A percentile compares a stretch with the other conserved stretches of the same genome.
Conservation (phyloP, 2,888 invertebrate genomes). For the Lacanobia wlatinum region DNA sequence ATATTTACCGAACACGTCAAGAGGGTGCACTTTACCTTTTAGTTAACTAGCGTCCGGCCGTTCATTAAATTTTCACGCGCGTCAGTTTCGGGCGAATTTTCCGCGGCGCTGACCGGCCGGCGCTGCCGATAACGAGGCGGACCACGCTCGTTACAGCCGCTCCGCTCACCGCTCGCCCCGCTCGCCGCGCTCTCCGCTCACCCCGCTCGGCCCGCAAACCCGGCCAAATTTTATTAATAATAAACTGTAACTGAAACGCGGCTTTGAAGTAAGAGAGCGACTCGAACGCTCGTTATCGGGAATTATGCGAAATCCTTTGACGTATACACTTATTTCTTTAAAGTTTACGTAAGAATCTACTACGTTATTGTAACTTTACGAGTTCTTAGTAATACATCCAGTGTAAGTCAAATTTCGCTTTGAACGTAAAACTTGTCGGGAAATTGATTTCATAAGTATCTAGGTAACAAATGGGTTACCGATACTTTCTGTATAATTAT, state of each 20-base stretch:
- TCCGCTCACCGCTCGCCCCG: constrained; percentile 55
- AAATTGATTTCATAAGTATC: constrained; percentile 66
- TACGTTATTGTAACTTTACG: constrained; percentile 67
- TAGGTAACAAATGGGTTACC: constrained; percentile 62
- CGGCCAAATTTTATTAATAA: constrained; percentile 90
- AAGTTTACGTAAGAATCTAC: constrained; percentile 73
- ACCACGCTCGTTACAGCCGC: constrained; percentile 82
- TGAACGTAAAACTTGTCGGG: constrained; percentile 65
- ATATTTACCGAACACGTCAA: constrained; percentile 91
- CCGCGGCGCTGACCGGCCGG: constrained; percentile 89
- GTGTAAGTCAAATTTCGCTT: constrained; percentile 66
- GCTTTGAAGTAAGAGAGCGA: constrained; percentile 89
- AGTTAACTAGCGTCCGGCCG: constrained; percentile 91
- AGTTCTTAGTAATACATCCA: constrained; percentile 64
- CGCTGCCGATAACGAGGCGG: constrained; percentile 84
- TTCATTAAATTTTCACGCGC: constrained; percentile 91
- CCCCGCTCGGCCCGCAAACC: constrained; percentile 71
- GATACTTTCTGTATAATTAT: constrained; percentile 63
- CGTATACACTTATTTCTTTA: constrained; percentile 79
- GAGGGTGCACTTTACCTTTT: constrained; percentile 91
- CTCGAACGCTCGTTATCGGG: constrained; percentile 88
- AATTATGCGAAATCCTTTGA: constrained; percentile 90
- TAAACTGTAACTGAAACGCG: constrained; percentile 89
- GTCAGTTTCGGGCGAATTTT: constrained; percentile 91
- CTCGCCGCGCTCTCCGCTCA: constrained; percentile 51